Conservation (phyloP, 2,888 invertebrate genomes). For the Iphiclides podalirius region DNA sequence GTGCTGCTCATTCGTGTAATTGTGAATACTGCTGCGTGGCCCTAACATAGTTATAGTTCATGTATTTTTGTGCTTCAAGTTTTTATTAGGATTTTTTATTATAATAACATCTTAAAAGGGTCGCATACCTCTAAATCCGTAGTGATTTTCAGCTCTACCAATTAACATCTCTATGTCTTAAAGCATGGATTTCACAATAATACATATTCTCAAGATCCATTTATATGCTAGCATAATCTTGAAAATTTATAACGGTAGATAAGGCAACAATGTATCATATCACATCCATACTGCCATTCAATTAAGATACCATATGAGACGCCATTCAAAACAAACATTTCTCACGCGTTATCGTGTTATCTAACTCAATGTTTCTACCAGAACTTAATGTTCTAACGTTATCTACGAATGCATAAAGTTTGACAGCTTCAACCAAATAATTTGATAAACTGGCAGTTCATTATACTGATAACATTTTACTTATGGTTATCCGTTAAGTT, state of each 20-base stretch:
- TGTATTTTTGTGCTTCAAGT: too few relatives aligned
- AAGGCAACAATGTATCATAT: slow-evolving; percentile 25
- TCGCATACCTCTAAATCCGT: too few relatives aligned
- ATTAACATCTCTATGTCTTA: too few relatives aligned
- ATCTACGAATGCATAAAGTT: slow-evolving; percentile 21
- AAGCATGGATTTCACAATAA: too few relatives aligned
- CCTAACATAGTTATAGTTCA: too few relatives aligned
- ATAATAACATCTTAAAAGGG: too few relatives aligned
- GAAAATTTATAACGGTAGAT: slow-evolving; percentile 1
- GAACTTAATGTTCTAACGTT: slow-evolving; percentile 46
- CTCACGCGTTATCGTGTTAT: slow-evolving; percentile 51
- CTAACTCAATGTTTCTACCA: slow-evolving; percentile 46
- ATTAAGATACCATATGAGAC: slow-evolving; percentile 52
- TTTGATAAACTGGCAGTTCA: slow-evolving; percentile 13
- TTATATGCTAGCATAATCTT: neutral
- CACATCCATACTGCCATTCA: slow-evolving; percentile 27
- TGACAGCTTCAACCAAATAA: slow-evolving; percentile 15
- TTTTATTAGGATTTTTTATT: too few relatives aligned
- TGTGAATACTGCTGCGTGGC: too few relatives aligned
- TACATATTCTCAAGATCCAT: too few relatives aligned
- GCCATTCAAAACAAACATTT: slow-evolving; percentile 66
- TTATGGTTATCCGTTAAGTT: neutral
- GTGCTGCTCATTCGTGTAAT: too few relatives aligned
- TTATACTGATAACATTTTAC: neutral
- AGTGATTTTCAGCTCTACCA: too few relatives aligned